These are phyloP conservation scores for Periplaneta americana DNA, from an alignment of 1,140 invertebrate species.

Conservation along the genomic window DNA sequence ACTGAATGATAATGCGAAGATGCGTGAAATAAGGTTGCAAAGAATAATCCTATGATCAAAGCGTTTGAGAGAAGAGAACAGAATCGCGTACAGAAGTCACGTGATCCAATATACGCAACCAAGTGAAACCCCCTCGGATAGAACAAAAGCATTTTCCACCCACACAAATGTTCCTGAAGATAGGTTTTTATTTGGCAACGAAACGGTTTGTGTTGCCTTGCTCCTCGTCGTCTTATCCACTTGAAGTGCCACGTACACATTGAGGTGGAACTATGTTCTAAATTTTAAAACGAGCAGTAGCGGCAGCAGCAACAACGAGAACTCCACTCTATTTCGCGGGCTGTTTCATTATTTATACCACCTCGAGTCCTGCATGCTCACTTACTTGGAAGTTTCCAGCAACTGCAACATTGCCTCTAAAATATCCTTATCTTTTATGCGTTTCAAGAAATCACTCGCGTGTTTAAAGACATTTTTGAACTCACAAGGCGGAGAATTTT, in stretches of 20 bases:
- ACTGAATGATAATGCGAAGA: no score
- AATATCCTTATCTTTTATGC: background rate
- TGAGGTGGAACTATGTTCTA: background rate
- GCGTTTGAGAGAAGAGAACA: no score
- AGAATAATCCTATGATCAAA: no score
- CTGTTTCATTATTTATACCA: background rate
- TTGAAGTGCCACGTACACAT: background rate
- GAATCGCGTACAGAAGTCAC: background rate
- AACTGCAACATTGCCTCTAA: background rate
- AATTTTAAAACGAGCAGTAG: background rate
- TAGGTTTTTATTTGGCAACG: background rate
- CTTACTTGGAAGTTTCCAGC: background rate
- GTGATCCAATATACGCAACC: background rate
- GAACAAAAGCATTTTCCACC: background rate
- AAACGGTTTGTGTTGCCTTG: background rate
- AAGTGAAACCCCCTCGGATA: background rate
- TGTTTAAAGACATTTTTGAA: background rate
- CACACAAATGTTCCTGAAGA: background rate
- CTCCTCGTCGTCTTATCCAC: background rate
- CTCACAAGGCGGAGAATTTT: background rate
- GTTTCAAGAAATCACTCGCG: background rate
- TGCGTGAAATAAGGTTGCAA: no score
- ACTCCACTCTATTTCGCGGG: background rate
- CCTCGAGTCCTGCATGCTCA: background rate
- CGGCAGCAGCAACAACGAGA: background rate